Base-by-base conservation (phyloP, 2,888 invertebrate genomes). In the Pasiphila rectangulata region DNA sequence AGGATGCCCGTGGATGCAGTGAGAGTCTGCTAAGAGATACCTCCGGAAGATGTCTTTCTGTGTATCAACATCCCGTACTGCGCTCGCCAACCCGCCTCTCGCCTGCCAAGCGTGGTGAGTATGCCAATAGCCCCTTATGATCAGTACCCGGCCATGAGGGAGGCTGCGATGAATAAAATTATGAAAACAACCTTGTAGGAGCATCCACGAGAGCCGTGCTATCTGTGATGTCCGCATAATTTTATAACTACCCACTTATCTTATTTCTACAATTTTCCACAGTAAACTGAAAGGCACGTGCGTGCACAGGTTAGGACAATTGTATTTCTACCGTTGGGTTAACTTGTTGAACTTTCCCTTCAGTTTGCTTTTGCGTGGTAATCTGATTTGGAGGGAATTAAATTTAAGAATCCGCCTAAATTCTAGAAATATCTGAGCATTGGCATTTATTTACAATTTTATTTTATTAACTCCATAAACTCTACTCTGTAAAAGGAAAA, bases 321-420 rank as follows among this genome's bases (percentile, higher is more conserved):
- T 56, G 55, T 51, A 58, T 58, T 59, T 57, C 40, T 51, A 25
- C 44, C 45, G 23, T 20, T 20, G 53, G 42, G 56, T 63, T 59
- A 25, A 10, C 12, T 17, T 36, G 12, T 39, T 61, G 42, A 54
- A 43, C 41, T 40, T 49, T 32, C 53, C 57, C 64, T 69, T 62
- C 57, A 56, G 51, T 64, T 56, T 64, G 62, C 38, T 12, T 7
- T 15, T 27, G 6, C 24, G n/a, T 2, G 10, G 17, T 10, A 25
- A 13, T 23, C 1, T 15, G 9, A 13, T 15, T 23, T 4, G 15
- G 32, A 16, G 17, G 16, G 9, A 32, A 32, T 32, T 32, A 32
- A 32, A 32, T 32, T 32, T 16, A 16, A n/a, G 17, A 17, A 7
- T 32, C 10, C n/a, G 17, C 16, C 3, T 17, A 32, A 32, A 32